Base-by-base conservation (phyloP, 2,888 invertebrate species). In the Trichopria drosophilae region DNA sequence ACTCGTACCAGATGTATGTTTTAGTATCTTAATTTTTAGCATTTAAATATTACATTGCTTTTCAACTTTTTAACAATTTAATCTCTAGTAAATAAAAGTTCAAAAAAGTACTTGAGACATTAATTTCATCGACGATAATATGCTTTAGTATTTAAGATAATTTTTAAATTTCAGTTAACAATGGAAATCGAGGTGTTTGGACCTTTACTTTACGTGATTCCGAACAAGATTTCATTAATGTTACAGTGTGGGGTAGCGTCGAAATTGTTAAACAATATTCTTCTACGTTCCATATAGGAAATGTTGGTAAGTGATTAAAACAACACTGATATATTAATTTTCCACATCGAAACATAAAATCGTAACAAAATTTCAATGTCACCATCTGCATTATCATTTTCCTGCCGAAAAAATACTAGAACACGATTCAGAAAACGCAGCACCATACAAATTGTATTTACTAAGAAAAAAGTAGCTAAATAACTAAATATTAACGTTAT, bases 171-270 rank as follows among this genome's bases (percentile, higher is more conserved):
- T 19, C 31, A 71, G 71, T 60, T 57, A 60, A 60, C 16, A 18
- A 51, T 1, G 67, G 68, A 6, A 60, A 65, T 22, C 81, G 84
- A 58, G 86, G 83, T n/a, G 89, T 90, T 1, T 86, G 87, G 77
- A 85, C 83, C 45, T 87, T 89, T 58, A 90, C 89, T 0, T 58
- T 90, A 19, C 80, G 90, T 55, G 91, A 90, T 76, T 85, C 88
- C 0, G 78, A 81, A 13, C 71, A 81, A 1, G 85, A 87, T 69
- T 84, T 85, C 4, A 85, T 88, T 36, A 90, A 90, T 69, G 84
- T 84, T 12, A 85, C 86, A 53, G 85, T 83, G 55, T 91, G 90
- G 90, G 89, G 88, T 3, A 78, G 81, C 4, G 79, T 80, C 49
- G 82, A 82, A 57, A 83, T 79, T 63, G 78, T 88, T 15, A 77